phyloP scores from a whole-genome alignment of 2,113 vertebrate genomes.

The Pholis gunnellus region DNA sequence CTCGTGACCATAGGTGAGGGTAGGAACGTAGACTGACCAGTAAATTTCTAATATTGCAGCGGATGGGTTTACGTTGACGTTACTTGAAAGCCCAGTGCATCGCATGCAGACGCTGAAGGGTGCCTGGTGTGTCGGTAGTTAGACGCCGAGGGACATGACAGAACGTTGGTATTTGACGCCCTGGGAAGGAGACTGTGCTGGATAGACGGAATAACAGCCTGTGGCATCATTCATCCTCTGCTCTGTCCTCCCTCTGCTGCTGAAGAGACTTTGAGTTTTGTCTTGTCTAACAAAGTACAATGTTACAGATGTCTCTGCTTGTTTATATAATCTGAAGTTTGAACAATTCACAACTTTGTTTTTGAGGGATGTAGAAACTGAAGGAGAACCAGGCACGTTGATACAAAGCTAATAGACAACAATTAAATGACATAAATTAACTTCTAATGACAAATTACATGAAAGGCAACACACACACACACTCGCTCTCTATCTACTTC shows the following conservation, averaged over 20 bases:
- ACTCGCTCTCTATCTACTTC: not conserved
- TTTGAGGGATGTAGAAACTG: not conserved
- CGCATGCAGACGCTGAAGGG: not conserved
- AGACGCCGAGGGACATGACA: not conserved
- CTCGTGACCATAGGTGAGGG: no score
- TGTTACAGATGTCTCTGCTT: not conserved
- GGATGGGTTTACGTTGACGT: no score
- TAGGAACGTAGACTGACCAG: no score
- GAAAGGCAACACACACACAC: not conserved
- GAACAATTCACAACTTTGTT: not conserved
- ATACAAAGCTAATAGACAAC: not conserved
- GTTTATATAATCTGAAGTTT: not conserved
- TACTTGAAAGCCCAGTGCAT: not conserved
- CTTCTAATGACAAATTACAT: not conserved
- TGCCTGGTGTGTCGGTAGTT: not conserved
- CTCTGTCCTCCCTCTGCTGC: not conserved
- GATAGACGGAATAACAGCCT: not conserved
- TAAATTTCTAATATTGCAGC: not conserved
- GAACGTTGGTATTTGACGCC: not conserved
- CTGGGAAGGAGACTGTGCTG: not conserved
- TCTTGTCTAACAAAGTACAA: not conserved
- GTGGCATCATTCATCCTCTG: not conserved
- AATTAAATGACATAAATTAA: constrained; percentile 3
- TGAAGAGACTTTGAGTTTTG: not conserved
- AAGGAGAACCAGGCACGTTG: not conserved